A percentile compares a stretch with the other conserved stretches of the same genome.
phyloP scores from a whole-genome alignment of 2,797 vertebrate species.

The Champsocephalus esox region DNA sequence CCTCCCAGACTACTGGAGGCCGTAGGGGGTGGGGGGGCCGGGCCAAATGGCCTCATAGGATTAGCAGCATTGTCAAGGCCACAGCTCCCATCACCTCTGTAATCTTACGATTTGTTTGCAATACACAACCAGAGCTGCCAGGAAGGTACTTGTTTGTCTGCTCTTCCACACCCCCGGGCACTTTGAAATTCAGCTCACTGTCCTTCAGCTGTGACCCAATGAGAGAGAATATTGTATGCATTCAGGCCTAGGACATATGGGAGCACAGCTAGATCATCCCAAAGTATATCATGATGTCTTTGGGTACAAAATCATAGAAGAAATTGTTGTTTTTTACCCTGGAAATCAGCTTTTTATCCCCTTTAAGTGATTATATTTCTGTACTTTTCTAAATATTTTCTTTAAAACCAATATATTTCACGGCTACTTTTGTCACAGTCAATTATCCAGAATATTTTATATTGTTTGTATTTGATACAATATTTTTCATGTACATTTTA shows the following conservation, averaged over 20 bases:
- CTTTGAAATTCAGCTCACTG: slow-evolving; percentile 47
- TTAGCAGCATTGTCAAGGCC: slow-evolving; percentile 68
- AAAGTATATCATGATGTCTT: neutral
- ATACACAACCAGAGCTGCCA: slow-evolving; percentile 70
- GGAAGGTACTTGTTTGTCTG: slow-evolving; percentile 56
- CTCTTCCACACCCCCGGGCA: slow-evolving; percentile 6
- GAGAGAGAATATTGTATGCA: slow-evolving; percentile 5
- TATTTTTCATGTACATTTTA: too few species aligned
- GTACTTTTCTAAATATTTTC: neutral
- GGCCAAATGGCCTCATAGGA: slow-evolving; percentile 61
- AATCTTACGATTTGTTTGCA: slow-evolving; percentile 54
- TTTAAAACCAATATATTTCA: neutral
- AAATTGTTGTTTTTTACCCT: neutral
- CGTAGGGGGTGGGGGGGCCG: neutral
- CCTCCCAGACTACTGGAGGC: slow-evolving; percentile 38
- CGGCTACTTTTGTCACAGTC: slow-evolving; percentile 17
- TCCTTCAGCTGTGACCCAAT: slow-evolving; percentile 35
- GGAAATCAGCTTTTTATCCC: neutral
- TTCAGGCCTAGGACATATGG: neutral
- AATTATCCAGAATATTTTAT: too few species aligned
- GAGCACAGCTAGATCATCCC: neutral
- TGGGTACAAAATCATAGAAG: neutral
- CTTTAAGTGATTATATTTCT: neutral
- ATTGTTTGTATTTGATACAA: too few species aligned
- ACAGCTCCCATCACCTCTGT: slow-evolving; percentile 55